Evolutionary conservation across 2,113 vertebrate species (phyloP), one percentile per base, ranked within the genome.

Genomic region (Emydura subglobosa): DNA sequence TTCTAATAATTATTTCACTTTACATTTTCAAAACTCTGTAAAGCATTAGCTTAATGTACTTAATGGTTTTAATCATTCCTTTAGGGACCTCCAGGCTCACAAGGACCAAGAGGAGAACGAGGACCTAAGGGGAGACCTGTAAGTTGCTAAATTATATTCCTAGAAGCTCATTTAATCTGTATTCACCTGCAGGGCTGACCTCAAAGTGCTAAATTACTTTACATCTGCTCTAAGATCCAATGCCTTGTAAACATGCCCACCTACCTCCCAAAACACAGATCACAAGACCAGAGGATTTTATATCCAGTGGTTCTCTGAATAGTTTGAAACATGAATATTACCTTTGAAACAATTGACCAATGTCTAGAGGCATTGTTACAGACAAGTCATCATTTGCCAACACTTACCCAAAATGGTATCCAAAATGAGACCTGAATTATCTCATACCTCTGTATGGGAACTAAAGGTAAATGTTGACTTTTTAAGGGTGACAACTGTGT

Each of bases 111-210:
- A 98, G 99, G 99, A 97, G 95, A 98, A 39, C 98, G 98, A 65
- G 99, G 99, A 94, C 94, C 98, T 87, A 99, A 99, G 98, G 99
- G 99, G 97, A 98, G 99, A 97, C 99, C 99, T 89, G 99, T 99
- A 98, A 94, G 99, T 98, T 93, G 85, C 25, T 59, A 1, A 85
- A 68, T 86, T 29, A 57, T 87, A 17, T 34, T 57, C 34, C 86
- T 53, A 87, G 79, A 83, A 92, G 83, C 49, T 44, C 27, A 51
- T 31, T 84, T 78, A 44, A 39, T 78, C 25, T 47, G 68, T 76
- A 31, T 6, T n/a, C 51, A 21, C 4, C 24, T 44, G 55, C 55
- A 79, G 50, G 8, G 34, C 31, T 83, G 83, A 85, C 31, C 27
- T 90, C 59, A 55, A n/a, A 84, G 83, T 10, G 27, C 83, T 49